Evolutionary conservation across 1,140 invertebrate species (phyloP).

Genomic region (Neoseiulus cucumeris): DNA sequence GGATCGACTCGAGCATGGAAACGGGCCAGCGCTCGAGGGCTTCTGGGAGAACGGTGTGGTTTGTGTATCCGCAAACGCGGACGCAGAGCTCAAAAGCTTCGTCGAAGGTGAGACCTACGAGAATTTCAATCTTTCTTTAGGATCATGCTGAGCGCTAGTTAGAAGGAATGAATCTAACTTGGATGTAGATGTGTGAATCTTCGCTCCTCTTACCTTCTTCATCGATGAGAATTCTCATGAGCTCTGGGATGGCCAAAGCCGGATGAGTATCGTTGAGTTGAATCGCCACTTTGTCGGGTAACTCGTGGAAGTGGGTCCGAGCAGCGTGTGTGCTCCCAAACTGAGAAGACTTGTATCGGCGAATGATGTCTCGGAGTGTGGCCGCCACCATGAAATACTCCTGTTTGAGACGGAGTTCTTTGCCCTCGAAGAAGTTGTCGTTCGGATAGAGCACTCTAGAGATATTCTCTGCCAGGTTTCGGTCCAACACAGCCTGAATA

Average conservation of each 20-base stretch:
- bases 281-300: slow-evolving; percentile 59
- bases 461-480: slow-evolving; percentile 94
- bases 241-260: slow-evolving; percentile 87
- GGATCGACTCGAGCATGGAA: slow-evolving; percentile 59
- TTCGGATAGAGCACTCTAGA: slow-evolving; percentile 94
- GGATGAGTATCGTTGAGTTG: slow-evolving; percentile 99
- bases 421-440: slow-evolving; percentile 96
- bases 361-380: slow-evolving; percentile 85
- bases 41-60: slow-evolving; percentile 95
- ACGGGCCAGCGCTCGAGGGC: slow-evolving; percentile 92
- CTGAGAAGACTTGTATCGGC: slow-evolving; percentile 85
- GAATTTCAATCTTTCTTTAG: no score
- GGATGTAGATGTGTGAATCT: no score
- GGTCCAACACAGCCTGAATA: slow-evolving; percentile 92
- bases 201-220: slow-evolving; percentile 57
- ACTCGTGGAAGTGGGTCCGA: slow-evolving; percentile 61
- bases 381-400: slow-evolving; percentile 99
- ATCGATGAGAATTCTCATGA: slow-evolving; percentile 87
- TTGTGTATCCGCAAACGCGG: slow-evolving; percentile 86
- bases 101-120: slow-evolving; percentile 15
- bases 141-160: no score
- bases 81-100: slow-evolving; percentile 79
- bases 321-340: slow-evolving; percentile 65
- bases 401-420: slow-evolving; percentile 90
- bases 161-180: no score